Base-by-base conservation (phyloP, 2,888 invertebrate species). In the Thelaira solivaga region DNA sequence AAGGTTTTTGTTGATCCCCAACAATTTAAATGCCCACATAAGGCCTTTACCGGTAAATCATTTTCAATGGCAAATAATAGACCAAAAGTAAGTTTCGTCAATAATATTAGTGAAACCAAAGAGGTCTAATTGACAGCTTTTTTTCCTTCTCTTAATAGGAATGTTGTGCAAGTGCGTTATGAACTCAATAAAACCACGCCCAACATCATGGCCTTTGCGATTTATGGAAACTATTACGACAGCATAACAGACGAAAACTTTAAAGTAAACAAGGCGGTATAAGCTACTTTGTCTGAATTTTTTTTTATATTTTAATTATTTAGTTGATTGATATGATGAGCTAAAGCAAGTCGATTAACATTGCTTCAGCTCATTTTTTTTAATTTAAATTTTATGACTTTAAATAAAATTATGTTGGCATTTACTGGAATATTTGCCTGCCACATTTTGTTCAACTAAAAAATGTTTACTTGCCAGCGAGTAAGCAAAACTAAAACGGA, bases 181-280 rank as follows among this genome's bases (percentile, higher is more conserved):
- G 64, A 74, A 1, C 34, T 85, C n/a, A 80, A 80, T 2, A 69
- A 81, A 0, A 29, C 81, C 26, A 72, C 81, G 1, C n/a, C 49
- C 10, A 83, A 85, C 64, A 45, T 86, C 0, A 34, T 86, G 67
- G 82, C 86, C 7, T 86, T 87, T 57, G 81, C 82, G 6, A 82
- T 85, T 45, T 87, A 86, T 75, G 87, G 84, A 4, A 86, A 87
- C 34, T 86, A 86, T 69, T 87, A 79, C 49, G 83, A 85, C 64
- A 26, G 3, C 4, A 29, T 36, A n/a, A 11, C 20, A 3, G 29
- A 61, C 1, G 11, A 62, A 20, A 43, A 26, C 1, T 39, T n/a
- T n/a, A n/a, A n/a, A n/a, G 16, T 6, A 36, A 41, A 6, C 34
- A 47, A 39, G 16, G 20, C 26, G 22, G 13, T 4, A 39, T 4